Conservation (phyloP, 2,888 invertebrate species). For the Hipparchia sbordonii region DNA sequence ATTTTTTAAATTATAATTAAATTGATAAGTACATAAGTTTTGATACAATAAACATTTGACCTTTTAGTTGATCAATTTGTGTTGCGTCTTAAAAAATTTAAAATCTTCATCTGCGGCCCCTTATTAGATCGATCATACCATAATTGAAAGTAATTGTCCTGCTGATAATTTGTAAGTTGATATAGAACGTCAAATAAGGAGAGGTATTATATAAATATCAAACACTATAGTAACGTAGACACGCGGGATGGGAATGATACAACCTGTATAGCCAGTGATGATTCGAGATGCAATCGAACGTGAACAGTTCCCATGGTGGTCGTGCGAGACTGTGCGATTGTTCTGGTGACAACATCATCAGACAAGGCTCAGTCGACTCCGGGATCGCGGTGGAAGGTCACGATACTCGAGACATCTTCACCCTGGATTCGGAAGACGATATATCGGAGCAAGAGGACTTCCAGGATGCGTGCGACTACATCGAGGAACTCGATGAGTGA, state of each 20-base stretch:
- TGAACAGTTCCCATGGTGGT: conserved; percentile 52
- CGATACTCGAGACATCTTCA: conserved; percentile 30
- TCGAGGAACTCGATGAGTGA: conserved; percentile 48
- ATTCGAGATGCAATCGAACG: conserved; percentile 43
- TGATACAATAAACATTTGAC: no score
- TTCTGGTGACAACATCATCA: conserved; percentile 39
- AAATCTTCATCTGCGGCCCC: no score
- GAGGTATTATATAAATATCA: no score
- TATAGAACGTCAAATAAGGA: no score
- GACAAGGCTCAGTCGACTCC: conserved; percentile 55
- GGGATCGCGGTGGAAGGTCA: conserved; percentile 51
- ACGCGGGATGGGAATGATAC: conserved; percentile 34
- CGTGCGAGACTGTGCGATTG: conserved; percentile 44
- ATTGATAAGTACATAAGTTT: no score
- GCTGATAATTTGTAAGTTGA: no score
- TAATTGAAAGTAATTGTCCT: no score
- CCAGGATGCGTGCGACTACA: conserved; percentile 43
- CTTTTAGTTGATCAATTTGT: no score
- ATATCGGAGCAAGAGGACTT: conserved; percentile 54
- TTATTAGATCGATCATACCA: no score
- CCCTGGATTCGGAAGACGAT: conserved; percentile 52
- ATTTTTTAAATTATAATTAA: no score
- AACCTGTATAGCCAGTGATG: conserved; percentile 18
- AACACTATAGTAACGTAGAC: not conserved
- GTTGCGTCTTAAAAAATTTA: no score